Conservation (phyloP, 2,113 vertebrate species). For the Microtus oregoni region DNA sequence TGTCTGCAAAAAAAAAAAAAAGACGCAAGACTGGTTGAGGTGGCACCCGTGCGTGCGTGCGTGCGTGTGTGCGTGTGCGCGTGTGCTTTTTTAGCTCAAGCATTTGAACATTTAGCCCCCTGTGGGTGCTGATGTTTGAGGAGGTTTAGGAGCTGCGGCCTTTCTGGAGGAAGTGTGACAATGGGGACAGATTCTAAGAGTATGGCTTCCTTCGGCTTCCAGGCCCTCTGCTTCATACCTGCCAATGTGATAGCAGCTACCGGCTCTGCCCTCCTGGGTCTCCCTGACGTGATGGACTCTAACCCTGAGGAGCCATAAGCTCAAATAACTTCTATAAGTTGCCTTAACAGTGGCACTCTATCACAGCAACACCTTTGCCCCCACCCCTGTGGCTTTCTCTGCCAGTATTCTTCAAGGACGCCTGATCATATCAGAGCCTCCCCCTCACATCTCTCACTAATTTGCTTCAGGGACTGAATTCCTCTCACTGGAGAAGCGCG, state of each 20-base stretch:
- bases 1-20: too few species aligned
- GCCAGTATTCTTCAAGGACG: background rate
- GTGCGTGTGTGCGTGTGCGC: too few species aligned
- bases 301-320: background rate
- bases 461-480: background rate
- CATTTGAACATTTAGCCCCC: background rate
- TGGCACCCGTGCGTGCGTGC: too few species aligned
- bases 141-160: background rate
- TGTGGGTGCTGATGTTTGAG: background rate
- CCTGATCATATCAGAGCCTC: background rate
- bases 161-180: background rate
- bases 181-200: background rate
- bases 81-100: background rate
- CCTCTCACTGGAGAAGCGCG: background rate
- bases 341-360: background rate
- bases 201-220: background rate
- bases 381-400: background rate
- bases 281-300: background rate
- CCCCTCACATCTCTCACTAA: background rate
- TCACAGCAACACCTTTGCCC: background rate
- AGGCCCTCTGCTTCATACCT: background rate
- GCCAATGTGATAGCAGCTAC: background rate
- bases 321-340: background rate
- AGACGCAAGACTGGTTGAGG: too few species aligned
- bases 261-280: background rate